These are phyloP conservation scores for Tiliacea aurago DNA, from an alignment of 2,888 invertebrate species.

Conservation along the genomic window DNA sequence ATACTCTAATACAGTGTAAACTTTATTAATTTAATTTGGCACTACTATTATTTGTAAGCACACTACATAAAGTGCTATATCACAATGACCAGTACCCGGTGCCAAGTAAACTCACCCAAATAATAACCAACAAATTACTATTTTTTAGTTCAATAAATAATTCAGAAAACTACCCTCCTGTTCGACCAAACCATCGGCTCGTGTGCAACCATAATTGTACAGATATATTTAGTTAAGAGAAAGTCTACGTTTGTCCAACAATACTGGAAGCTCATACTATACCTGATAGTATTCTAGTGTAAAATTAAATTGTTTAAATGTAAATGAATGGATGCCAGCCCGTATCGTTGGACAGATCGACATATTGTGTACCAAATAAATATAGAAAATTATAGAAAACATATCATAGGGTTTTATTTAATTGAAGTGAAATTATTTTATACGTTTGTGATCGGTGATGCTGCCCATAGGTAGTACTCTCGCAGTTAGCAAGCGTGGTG, in stretches of 20 bases:
- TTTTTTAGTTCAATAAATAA: slow-evolving; percentile 10
- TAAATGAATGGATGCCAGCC: slow-evolving; percentile 68
- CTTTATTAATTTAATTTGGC: slow-evolving; percentile 12
- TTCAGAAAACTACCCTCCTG: slow-evolving; percentile 17
- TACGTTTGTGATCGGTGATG: background rate
- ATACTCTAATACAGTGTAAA: background rate
- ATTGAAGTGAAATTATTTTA: background rate
- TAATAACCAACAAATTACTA: background rate
- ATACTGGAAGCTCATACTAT: slow-evolving; percentile 72
- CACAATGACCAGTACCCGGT: slow-evolving; percentile 1
- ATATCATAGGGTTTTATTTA: slow-evolving; percentile 56
- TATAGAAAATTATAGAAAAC: slow-evolving; percentile 84
- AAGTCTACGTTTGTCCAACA: slow-evolving; percentile 80
- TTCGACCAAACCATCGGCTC: slow-evolving; percentile 52
- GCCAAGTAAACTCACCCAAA: slow-evolving; percentile 7
- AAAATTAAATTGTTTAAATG: slow-evolving; percentile 54
- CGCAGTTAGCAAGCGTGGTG: background rate
- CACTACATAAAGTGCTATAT: background rate
- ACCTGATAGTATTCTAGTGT: slow-evolving; percentile 59
- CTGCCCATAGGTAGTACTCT: background rate
- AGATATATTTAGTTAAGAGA: slow-evolving; percentile 66
- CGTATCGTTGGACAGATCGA: slow-evolving; percentile 84
- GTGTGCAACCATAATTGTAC: slow-evolving; percentile 70
- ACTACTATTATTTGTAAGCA: background rate
- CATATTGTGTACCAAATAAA: slow-evolving; percentile 86